Percentiles rank a stretch among this genome's conserved stretches.
Conservation (phyloP, 2,113 vertebrate species). For the Mirza zaza region DNA sequence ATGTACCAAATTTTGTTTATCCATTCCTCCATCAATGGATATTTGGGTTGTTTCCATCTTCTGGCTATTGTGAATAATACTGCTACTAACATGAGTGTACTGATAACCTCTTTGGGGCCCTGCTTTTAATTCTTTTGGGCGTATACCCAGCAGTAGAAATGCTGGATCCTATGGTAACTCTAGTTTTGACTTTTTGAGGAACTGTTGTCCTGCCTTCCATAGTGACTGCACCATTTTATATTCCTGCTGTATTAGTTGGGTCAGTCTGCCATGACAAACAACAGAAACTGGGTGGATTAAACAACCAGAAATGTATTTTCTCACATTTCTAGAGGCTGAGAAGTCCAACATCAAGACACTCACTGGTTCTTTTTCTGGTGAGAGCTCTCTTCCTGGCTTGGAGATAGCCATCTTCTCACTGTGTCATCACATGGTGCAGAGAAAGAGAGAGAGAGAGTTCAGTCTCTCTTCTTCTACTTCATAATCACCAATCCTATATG, state of each 20-base stretch:
- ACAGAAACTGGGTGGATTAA: background rate
- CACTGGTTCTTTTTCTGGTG: background rate
- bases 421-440: background rate
- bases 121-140: background rate
- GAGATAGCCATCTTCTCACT: background rate
- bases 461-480: background rate
- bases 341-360: background rate
- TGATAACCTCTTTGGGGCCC: background rate
- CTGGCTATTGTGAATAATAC: background rate
- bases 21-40: background rate
- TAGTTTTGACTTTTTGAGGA: background rate
- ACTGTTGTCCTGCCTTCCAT: background rate
- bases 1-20: background rate
- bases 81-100: background rate
- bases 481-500: background rate
- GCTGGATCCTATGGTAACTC: background rate
- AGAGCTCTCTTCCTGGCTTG: background rate
- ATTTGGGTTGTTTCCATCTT: background rate
- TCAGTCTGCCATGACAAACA: background rate
- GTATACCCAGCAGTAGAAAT: background rate
- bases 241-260: background rate
- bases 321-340: background rate
- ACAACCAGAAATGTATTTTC: background rate
- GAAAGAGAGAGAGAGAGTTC: background rate
- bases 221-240: background rate